Percentiles rank a stretch among this genome's conserved stretches.
phyloP scores from a whole-genome alignment of 1,140 invertebrate species.

The Eufriesea mexicana region DNA sequence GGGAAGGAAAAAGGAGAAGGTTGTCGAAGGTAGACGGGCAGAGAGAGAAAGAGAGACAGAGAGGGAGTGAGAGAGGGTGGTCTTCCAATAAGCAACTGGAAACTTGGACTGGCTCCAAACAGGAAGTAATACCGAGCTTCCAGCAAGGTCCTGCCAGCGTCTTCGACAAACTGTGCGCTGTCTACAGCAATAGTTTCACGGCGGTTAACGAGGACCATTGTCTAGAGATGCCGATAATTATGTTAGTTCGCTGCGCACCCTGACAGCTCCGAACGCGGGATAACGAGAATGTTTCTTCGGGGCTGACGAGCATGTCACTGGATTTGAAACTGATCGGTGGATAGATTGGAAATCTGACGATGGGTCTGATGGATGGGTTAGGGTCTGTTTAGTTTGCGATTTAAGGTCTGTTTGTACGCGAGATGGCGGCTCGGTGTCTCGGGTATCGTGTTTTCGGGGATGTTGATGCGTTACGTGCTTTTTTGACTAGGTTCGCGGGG shows the following conservation, averaged over 20 bases:
- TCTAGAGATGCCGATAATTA: slow-evolving; percentile 77
- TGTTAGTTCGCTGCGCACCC: slow-evolving; percentile 61
- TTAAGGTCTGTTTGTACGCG: background rate
- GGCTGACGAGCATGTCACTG: background rate
- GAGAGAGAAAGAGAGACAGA: slow-evolving; percentile 7
- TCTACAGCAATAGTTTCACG: slow-evolving; percentile 71
- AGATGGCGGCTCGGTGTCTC: no score
- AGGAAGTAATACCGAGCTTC: slow-evolving; percentile 76
- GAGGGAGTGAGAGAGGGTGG: slow-evolving; percentile 34
- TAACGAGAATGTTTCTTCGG: slow-evolving; percentile 42
- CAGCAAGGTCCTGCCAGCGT: slow-evolving; percentile 46
- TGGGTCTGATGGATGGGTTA: background rate
- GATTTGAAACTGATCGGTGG: slow-evolving; percentile 22
- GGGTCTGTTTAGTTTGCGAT: background rate
- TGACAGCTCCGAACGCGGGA: slow-evolving; percentile 53
- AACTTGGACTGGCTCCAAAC: slow-evolving; percentile 77
- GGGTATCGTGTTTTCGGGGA: no score
- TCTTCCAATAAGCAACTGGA: slow-evolving; percentile 73
- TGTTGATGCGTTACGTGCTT: no score
- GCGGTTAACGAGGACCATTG: slow-evolving; percentile 76
- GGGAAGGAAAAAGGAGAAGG: background rate
- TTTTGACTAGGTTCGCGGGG: no score
- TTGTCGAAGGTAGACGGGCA: background rate
- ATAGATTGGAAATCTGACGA: background rate
- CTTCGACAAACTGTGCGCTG: slow-evolving; percentile 63